Evolutionary conservation across 2,113 vertebrate genomes (phyloP).

Genomic region (Seriola dumerili): DNA sequence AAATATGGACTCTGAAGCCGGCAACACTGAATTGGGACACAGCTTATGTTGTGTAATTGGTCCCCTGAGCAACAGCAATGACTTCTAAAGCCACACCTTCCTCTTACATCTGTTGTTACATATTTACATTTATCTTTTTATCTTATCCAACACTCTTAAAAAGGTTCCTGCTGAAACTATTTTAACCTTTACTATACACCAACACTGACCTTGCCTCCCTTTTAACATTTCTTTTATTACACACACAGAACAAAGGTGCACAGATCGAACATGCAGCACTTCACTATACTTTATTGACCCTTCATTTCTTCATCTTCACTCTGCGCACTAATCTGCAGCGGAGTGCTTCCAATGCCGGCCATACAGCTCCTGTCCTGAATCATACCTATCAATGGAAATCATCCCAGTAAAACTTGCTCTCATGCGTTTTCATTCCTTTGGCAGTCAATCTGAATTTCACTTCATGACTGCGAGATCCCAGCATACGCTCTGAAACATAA

Average conservation of each 20-base stretch:
- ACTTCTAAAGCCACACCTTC: constrained; percentile 27
- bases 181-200: not conserved
- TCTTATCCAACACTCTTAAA: constrained; percentile 22
- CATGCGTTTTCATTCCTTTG: not conserved
- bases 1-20: constrained; percentile 56
- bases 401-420: not conserved
- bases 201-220: constrained; percentile 5
- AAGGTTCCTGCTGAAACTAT: not conserved
- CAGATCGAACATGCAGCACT: constrained; percentile 22
- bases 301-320: constrained; percentile 25
- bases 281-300: constrained; percentile 19
- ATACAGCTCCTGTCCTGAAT: constrained; percentile 1
- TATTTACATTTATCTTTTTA: constrained; percentile 9
- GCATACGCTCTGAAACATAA: not conserved
- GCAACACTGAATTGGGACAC: constrained; percentile 15
- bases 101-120: not conserved
- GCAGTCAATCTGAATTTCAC: not conserved
- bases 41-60: constrained; percentile 38
- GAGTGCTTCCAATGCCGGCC: constrained; percentile 1
- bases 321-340: constrained; percentile 22
- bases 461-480: not conserved
- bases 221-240: constrained; percentile 20
- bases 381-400: constrained; percentile 15
- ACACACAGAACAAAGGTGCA: constrained; percentile 28
- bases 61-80: constrained; percentile 1